Evolutionary conservation across 2,888 invertebrate species (phyloP), one percentile per base, ranked within the genome.

Genomic region (Caenorhabditis sp.): DNA sequence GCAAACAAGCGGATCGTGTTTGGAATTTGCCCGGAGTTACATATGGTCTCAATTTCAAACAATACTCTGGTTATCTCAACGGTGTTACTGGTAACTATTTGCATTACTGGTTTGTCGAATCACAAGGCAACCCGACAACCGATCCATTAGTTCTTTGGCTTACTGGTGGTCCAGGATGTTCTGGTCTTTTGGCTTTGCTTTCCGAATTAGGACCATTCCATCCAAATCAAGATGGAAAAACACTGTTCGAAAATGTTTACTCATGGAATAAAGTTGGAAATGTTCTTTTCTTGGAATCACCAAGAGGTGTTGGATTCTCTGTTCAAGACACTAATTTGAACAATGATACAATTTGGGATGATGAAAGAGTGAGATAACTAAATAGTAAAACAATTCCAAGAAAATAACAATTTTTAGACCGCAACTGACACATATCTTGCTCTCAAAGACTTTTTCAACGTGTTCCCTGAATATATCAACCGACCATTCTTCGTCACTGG

Each of bases 221-320:
- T 53, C 81, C 83, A 36, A 83, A 84, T 55, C 79, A 83, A 23
- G 85, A 86, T 69, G 87, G 87, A 37, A 69, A 79, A 58, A 86
- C 86, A 4, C 66, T 88, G 1, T 85, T 75, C 58, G 82, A 84
- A 61, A 85, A 87, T 69, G 78, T 78, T 14, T 88, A 86, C 63
- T 77, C 84, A 3, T 88, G 88, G 88, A 88, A 88, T 64, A 88
- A 87, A 78, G 87, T 84, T 31, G 74, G 89, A 19, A 90, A 90
- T 80, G 88, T 90, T 73, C 62, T 90, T 59, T 90, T 89, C 81
- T 75, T 90, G 69, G 90, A 90, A 81, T 88, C 90, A 1, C 90
- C 90, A 27, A 88, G 89, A 36, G 89, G 89, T 62, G 90, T 90
- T 58, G 90, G 90, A 1, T 90, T 88, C 81, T 90, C 90, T 10